Percentiles rank a stretch among this genome's conserved stretches.
Conservation (phyloP, 2,888 invertebrate genomes). For the Hedya salicella region DNA sequence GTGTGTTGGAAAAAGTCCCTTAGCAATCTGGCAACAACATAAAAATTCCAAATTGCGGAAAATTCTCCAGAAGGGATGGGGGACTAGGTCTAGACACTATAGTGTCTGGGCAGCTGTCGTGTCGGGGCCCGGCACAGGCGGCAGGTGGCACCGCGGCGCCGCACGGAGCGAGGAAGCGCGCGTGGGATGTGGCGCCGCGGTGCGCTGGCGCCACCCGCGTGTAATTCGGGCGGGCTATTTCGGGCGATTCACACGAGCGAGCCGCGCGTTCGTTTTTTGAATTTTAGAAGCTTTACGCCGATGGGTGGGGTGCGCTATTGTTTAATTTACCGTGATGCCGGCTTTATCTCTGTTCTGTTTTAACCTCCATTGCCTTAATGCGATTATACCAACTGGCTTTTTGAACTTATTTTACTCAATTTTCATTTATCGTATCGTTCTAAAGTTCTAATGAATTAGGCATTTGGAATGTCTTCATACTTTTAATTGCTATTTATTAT, state of each 20-base stretch:
- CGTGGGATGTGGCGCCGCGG: constrained; percentile 54
- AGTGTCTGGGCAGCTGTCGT: constrained; percentile 16
- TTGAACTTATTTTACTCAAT: constrained; percentile 11
- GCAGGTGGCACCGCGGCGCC: constrained; percentile 35
- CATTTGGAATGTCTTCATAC: no score
- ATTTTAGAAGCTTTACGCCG: constrained; percentile 58
- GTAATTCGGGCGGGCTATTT: constrained; percentile 83
- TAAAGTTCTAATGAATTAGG: no score
- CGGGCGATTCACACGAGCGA: constrained; percentile 79
- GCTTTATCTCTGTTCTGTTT: constrained; percentile 28
- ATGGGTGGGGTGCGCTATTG: constrained; percentile 36
- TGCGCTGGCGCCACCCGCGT: constrained; percentile 79
- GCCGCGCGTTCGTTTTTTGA: constrained; percentile 71
- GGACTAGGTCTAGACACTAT: neutral
- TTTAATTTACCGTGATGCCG: constrained; percentile 35
- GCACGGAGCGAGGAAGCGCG: constrained; percentile 43
- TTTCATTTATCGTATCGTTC: no score
- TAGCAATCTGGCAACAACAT: no score
- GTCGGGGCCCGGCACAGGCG: neutral
- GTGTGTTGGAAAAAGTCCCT: no score
- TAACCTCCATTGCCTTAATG: neutral
- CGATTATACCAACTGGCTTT: neutral
- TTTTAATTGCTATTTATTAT: no score
- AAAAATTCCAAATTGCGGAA: no score
- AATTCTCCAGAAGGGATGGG: neutral